phyloP scores from a whole-genome alignment of 2,797 vertebrate species.

The Sebastes vulpes region DNA sequence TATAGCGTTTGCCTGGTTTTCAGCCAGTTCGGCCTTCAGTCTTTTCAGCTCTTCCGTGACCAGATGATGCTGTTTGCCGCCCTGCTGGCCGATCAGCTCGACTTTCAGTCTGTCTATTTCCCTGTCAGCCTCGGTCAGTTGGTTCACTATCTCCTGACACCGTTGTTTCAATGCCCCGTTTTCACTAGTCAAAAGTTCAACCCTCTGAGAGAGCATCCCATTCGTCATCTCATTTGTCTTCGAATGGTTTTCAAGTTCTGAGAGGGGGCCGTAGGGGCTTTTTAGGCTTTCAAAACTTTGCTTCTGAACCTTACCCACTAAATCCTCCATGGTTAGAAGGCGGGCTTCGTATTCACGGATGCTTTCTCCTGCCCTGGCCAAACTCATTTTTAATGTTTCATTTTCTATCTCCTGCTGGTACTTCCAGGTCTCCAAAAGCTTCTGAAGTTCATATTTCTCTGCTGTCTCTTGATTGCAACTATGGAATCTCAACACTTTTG shows the following conservation, averaged over 20 bases:
- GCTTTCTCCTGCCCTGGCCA: constrained; percentile 83
- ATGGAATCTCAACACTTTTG: constrained; percentile 72
- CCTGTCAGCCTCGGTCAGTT: constrained; percentile 88
- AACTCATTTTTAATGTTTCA: constrained; percentile 79
- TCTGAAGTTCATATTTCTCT: constrained; percentile 76
- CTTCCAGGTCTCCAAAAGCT: constrained; percentile 82
- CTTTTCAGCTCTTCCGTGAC: constrained; percentile 78
- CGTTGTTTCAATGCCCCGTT: constrained; percentile 84
- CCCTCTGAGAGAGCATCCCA: constrained; percentile 79
- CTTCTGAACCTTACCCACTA: constrained; percentile 82
- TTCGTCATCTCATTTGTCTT: constrained; percentile 70
- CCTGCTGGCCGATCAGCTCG: constrained; percentile 79
- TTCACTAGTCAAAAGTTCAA: constrained; percentile 83
- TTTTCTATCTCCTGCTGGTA: constrained; percentile 85
- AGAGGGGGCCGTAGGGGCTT: constrained; percentile 59
- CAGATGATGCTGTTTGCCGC: constrained; percentile 75
- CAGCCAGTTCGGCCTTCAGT: constrained; percentile 76
- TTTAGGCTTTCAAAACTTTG: constrained; percentile 73
- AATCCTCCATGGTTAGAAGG: constrained; percentile 85
- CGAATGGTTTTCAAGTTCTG: constrained; percentile 75
- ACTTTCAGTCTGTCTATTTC: constrained; percentile 88
- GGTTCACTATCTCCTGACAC: constrained; percentile 89
- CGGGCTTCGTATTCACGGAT: constrained; percentile 84
- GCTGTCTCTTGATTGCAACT: constrained; percentile 63
- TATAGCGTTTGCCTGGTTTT: constrained; percentile 75